These are phyloP conservation scores for Gibbula magus DNA, from an alignment of 2,888 invertebrate species.

Conservation along the genomic window DNA sequence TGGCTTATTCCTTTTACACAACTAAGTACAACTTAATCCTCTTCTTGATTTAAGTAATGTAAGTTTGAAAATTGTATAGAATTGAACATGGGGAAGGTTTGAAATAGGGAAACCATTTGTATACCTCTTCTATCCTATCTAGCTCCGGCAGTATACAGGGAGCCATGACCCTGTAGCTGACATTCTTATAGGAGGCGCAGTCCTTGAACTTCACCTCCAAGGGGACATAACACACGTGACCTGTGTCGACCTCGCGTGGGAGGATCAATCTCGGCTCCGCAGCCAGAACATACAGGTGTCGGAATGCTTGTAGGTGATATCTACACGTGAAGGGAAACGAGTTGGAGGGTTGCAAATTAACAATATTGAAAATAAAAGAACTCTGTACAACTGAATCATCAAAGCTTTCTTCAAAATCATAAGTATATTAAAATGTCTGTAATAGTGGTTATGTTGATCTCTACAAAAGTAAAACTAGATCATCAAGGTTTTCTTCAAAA, in stretches of 20 bases:
- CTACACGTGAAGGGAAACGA: constrained; percentile 76
- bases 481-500: too few species aligned
- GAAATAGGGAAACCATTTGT: not conserved
- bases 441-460: too few species aligned
- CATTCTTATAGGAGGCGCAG: constrained; percentile 49
- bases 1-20: too few species aligned
- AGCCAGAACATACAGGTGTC: constrained; percentile 96
- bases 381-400: not conserved
- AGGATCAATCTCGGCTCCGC: constrained; percentile 91
- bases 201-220: constrained; percentile 79
- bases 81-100: too few species aligned
- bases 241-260: constrained; percentile 88
- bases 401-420: too few species aligned
- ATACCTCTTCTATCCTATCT: constrained; percentile 83
- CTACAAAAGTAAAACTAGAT: too few species aligned
- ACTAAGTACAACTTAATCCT: too few species aligned
- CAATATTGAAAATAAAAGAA: not conserved
- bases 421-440: too few species aligned
- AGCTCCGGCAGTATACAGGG: constrained; percentile 92
- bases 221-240: constrained; percentile 88
- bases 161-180: constrained; percentile 80
- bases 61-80: too few species aligned
- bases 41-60: too few species aligned
- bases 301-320: constrained; percentile 96
- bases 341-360: not conserved